Evolutionary conservation across 2,888 invertebrate species (phyloP).

Genomic region (Hirudinaria manillensis): DNA sequence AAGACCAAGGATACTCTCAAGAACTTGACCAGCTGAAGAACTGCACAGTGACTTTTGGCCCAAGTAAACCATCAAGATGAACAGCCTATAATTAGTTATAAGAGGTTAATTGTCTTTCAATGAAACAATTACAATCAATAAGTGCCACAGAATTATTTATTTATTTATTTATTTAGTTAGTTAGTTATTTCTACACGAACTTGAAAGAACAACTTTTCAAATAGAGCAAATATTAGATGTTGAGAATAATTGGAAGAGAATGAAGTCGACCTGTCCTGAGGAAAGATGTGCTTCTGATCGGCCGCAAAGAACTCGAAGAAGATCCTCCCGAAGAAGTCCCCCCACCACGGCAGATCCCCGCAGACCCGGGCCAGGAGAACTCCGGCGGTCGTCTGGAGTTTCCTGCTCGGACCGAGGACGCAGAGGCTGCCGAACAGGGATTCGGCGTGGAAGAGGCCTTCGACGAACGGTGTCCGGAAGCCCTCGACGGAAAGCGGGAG

Average conservation of each 20-base stretch:
- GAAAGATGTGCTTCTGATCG: slow-evolving; percentile 71
- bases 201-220: slow-evolving; percentile 5
- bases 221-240: background rate
- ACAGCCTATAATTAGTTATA: slow-evolving; percentile 64
- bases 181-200: too few relatives aligned
- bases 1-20: slow-evolving; percentile 50
- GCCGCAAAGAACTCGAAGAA: slow-evolving; percentile 73
- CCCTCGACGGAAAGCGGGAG: background rate
- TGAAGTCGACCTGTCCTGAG: slow-evolving; percentile 71
- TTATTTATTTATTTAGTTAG: too few relatives aligned
- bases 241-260: background rate
- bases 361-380: slow-evolving; percentile 72
- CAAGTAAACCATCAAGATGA: slow-evolving; percentile 77
- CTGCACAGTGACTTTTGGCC: slow-evolving; percentile 69
- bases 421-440: slow-evolving; percentile 68
- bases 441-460: slow-evolving; percentile 50
- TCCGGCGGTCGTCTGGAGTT: slow-evolving; percentile 59
- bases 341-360: slow-evolving; percentile 78
- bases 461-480: slow-evolving; percentile 14
- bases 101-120: too few relatives aligned
- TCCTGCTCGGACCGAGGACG: slow-evolving; percentile 70
- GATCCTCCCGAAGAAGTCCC: slow-evolving; percentile 76
- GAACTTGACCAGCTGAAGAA: slow-evolving; percentile 45
- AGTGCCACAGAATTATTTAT: too few relatives aligned
- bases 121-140: background rate